These are phyloP conservation scores for Oncorhynchus masou DNA, from an alignment of 2,113 vertebrate species.

Conservation along the genomic window DNA sequence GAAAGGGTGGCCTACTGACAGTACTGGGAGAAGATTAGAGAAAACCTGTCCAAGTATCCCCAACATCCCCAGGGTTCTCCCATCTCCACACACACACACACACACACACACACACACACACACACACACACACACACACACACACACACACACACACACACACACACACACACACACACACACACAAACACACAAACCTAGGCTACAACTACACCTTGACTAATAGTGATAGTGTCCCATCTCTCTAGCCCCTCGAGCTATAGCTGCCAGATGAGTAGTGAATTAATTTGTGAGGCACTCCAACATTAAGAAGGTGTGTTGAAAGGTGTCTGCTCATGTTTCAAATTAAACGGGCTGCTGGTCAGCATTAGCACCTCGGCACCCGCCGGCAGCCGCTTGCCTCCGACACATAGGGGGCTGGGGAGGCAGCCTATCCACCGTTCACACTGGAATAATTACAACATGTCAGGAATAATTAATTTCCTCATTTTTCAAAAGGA, in stretches of 20 bases:
- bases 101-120: background rate
- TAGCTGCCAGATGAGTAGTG: constrained; percentile 89
- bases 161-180: constrained; percentile 19
- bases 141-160: constrained; percentile 21
- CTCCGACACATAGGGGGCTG: constrained; percentile 91
- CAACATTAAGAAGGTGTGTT: constrained; percentile 99
- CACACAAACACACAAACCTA: constrained; percentile 7
- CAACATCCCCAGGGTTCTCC: constrained; percentile 41
- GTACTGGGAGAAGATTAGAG: constrained; percentile 29
- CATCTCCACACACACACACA: constrained; percentile 26
- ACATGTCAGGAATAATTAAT: constrained; percentile 99
- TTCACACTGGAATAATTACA: constrained; percentile 99
- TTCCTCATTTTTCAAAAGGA: constrained; percentile 99
- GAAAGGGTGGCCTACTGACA: constrained; percentile 56
- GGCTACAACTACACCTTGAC: constrained; percentile 50
- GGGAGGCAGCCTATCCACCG: constrained; percentile 87
- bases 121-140: constrained; percentile 24
- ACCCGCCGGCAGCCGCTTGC: constrained; percentile 86
- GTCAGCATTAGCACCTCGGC: constrained; percentile 98
- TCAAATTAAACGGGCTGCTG: constrained; percentile 99
- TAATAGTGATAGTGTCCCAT: constrained; percentile 45
- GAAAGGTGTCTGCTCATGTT: constrained; percentile 99
- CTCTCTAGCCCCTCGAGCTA: constrained; percentile 48
- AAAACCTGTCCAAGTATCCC: constrained; percentile 37
- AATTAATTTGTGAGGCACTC: constrained; percentile 99